A percentile compares a stretch with the other conserved stretches of the same genome.
Conservation (phyloP, 1,140 invertebrate genomes). For the Bombyx mandarina region DNA sequence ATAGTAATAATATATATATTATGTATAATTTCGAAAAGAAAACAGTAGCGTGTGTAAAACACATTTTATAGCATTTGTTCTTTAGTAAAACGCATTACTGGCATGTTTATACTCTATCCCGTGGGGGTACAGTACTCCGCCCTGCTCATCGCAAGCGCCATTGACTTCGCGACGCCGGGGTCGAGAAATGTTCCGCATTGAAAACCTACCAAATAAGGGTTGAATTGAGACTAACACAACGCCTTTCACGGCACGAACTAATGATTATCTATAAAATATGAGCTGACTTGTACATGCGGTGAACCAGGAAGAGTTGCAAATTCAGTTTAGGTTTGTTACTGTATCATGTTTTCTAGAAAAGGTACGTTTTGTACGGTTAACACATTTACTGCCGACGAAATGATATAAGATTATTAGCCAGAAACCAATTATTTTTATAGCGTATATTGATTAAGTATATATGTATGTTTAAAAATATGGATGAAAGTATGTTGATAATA, state of each 20-base stretch:
- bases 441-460: no score
- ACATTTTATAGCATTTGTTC: background rate
- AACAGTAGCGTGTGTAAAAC: background rate
- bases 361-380: no score
- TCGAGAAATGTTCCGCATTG: background rate
- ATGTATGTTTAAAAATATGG: no score
- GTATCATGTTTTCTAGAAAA: no score
- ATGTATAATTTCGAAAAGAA: background rate
- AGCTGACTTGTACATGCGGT: no score
- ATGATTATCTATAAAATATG: background rate
- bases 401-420: no score
- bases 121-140: conserved; percentile 18
- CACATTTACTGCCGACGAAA: no score
- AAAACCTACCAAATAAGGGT: conserved; percentile 2
- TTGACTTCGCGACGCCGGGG: conserved; percentile 19
- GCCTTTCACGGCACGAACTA: background rate
- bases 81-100: background rate
- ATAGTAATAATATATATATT: background rate
- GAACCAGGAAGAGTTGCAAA: no score
- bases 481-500: no score
- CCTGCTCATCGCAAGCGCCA: conserved; percentile 33
- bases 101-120: conserved; percentile 7
- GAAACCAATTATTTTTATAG: no score
- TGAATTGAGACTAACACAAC: background rate
- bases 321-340: no score